A percentile compares a stretch with the other conserved stretches of the same genome.
Evolutionary conservation across 2,113 vertebrate species (phyloP).

Genomic region (Paracanthobrama guichenoti): DNA sequence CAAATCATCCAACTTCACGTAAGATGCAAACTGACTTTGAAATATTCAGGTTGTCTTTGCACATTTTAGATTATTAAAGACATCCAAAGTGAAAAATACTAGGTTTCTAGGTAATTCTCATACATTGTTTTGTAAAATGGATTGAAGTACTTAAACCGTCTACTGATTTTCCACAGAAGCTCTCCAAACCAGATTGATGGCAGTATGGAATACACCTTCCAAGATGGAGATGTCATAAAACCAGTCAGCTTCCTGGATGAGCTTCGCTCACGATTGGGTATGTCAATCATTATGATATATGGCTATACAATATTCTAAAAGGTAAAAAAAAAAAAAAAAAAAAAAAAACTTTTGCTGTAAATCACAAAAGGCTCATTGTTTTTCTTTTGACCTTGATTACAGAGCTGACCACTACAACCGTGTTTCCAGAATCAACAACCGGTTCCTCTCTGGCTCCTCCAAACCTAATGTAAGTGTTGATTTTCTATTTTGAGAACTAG

Average conservation of each 20-base stretch:
- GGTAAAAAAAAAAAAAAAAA: too few relatives aligned
- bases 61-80: background rate
- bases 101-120: too few relatives aligned
- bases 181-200: background rate
- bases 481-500: background rate
- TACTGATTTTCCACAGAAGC: background rate
- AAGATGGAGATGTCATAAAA: background rate
- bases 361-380: too few relatives aligned
- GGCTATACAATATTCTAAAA: too few relatives aligned
- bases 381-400: too few relatives aligned
- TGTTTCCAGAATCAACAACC: background rate
- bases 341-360: too few relatives aligned
- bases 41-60: background rate
- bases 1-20: background rate
- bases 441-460: background rate
- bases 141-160: background rate
- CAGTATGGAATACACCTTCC: background rate
- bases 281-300: too few relatives aligned
- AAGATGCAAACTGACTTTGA: background rate
- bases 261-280: too few relatives aligned
- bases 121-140: background rate
- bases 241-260: background rate
- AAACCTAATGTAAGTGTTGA: background rate
- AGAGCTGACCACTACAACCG: background rate
- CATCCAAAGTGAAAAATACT: background rate